These are phyloP conservation scores for Macrobrachium rosenbergii DNA, from an alignment of 1,140 invertebrate genomes.

Conservation along the genomic window DNA sequence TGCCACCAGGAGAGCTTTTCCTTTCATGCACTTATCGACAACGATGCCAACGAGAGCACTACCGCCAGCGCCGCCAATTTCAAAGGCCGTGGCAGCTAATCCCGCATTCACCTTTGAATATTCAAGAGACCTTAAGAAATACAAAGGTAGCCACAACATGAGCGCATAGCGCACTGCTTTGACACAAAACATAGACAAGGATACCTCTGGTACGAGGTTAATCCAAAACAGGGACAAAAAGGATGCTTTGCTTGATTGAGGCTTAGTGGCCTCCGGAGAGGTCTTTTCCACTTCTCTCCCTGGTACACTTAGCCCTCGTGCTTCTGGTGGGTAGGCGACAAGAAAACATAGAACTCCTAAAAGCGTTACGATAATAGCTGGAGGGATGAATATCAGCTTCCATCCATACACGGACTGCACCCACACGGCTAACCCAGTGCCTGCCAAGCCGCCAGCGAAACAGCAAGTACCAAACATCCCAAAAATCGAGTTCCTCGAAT, in stretches of 20 bases:
- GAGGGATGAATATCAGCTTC: slow-evolving; percentile 70
- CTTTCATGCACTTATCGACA: too few relatives aligned
- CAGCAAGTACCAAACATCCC: slow-evolving; percentile 73
- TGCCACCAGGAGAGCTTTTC: too few relatives aligned
- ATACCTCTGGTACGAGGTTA: slow-evolving; percentile 72
- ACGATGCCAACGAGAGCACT: slow-evolving; percentile 71
- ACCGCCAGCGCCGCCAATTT: slow-evolving; percentile 73
- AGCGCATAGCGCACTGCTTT: slow-evolving; percentile 74
- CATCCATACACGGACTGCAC: slow-evolving; percentile 71
- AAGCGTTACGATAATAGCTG: slow-evolving; percentile 70
- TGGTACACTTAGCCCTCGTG: too few relatives aligned
- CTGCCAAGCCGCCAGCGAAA: slow-evolving; percentile 73
- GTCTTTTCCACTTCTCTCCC: too few relatives aligned
- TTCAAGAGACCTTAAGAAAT: slow-evolving; percentile 71
- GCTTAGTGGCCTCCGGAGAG: too few relatives aligned
- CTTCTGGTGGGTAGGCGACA: too few relatives aligned
- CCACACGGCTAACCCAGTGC: slow-evolving; percentile 72
- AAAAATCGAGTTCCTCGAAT: slow-evolving; percentile 71
- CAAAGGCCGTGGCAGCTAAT: slow-evolving; percentile 73
- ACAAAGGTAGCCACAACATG: slow-evolving; percentile 75
- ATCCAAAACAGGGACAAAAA: slow-evolving; percentile 67
- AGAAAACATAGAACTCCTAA: slow-evolving; percentile 68
- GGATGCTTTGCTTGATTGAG: background rate
- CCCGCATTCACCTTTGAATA: slow-evolving; percentile 72
- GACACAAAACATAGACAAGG: slow-evolving; percentile 72